Evolutionary conservation across 2,113 vertebrate species (phyloP), one percentile per base, ranked within the genome.

Genomic region (Sminthopsis crassicaudata): DNA sequence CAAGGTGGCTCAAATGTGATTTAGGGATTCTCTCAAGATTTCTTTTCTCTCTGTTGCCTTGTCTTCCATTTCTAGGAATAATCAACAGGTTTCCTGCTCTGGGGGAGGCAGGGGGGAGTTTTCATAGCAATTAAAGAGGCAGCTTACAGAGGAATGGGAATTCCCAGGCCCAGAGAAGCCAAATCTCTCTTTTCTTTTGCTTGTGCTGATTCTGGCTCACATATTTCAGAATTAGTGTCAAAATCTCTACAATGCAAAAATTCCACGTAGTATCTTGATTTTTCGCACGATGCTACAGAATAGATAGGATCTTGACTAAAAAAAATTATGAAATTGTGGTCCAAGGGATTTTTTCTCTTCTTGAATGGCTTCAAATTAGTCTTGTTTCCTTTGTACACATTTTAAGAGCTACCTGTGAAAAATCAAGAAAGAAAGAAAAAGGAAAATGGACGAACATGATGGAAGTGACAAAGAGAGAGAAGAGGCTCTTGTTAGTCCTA

Each of bases 401-500:
- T 92, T 7, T 76, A 90, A 14, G 92, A 76, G 46, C 9, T 50
- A 84, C 19, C n/a, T 42, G n/a, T 22, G 67, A 84, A 84, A 84
- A 91, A 89, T 50, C 60, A 92, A 94, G 48, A 97, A 94, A 46
- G 90, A 42, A 95, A 24, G 46, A 46, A 94, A 91, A 67, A 88
- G 57, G 4, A 0, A 60, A 76, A 92, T 42, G 12, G 60, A 16
- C 4, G 14, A 19, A 14, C 84, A 95, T 94, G 95, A 52, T 46
- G 46, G 50, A 51, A 27, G 91, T 48, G 24, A 92, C 51, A 93
- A 95, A 89, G n/a, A 89, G 95, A 92, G 90, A 91, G 91, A 12
- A n/a, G 89, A 76, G 88, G 9, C 42, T 52, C 94, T 96, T 96
- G 95, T 93, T 93, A 96, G 96, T 42, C 19, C 67, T 42, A 19